These are phyloP conservation scores for Trichacis sp. DNA, from an alignment of 2,888 invertebrate species.

Conservation along the genomic window DNA sequence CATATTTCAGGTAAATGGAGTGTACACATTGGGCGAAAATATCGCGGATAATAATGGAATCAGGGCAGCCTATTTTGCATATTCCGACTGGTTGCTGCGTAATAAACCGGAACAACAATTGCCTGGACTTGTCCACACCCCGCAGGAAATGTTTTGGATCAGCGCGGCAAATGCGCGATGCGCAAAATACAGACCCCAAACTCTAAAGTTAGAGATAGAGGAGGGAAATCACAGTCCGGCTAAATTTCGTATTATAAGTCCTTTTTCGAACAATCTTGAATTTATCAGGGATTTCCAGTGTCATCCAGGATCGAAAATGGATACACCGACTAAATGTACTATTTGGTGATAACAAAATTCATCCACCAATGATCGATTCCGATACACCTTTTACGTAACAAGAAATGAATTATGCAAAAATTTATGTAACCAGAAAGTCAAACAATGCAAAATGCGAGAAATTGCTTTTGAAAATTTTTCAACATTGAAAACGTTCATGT, in stretches of 20 bases:
- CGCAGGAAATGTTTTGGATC: conserved; percentile 76
- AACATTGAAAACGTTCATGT: too few species aligned
- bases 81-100: conserved; percentile 78
- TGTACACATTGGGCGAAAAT: neutral
- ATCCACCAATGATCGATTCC: too few species aligned
- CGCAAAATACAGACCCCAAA: conserved; percentile 73
- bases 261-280: conserved; percentile 73
- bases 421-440: too few species aligned
- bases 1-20: neutral
- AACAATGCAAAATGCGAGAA: too few species aligned
- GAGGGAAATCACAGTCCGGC: conserved; percentile 83
- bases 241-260: conserved; percentile 73
- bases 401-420: too few species aligned
- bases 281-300: conserved; percentile 75
- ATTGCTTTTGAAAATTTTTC: too few species aligned
- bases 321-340: conserved; percentile 73
- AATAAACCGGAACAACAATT: conserved; percentile 76
- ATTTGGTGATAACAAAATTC: too few species aligned
- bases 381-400: too few species aligned
- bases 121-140: conserved; percentile 79
- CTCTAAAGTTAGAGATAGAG: conserved; percentile 82
- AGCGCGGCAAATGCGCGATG: conserved; percentile 75
- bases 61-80: conserved; percentile 81
- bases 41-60: neutral
- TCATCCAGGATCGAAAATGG: conserved; percentile 73